These are phyloP conservation scores for Drosophila mulleri DNA, from an alignment of 2,888 invertebrate genomes.

Conservation along the genomic window DNA sequence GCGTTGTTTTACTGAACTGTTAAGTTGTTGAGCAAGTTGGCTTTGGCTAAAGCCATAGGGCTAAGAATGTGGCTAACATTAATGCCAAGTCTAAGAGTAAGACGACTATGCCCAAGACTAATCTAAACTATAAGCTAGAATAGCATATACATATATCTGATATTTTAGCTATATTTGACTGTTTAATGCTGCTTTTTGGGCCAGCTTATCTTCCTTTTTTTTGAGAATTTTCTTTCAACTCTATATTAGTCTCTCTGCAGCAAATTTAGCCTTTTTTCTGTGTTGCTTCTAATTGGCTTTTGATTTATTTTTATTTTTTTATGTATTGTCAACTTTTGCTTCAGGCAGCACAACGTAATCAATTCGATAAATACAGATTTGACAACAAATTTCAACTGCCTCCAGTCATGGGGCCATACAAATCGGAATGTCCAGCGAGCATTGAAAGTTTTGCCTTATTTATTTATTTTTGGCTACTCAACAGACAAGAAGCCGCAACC, in stretches of 20 bases:
- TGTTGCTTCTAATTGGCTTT: constrained; percentile 1
- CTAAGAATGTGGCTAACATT: not conserved
- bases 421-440: constrained; percentile 2
- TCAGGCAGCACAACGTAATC: constrained; percentile 36
- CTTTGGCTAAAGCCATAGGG: too few species aligned
- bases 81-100: too few species aligned
- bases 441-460: not conserved
- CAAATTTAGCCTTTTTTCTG: not conserved
- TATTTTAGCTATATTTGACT: too few species aligned
- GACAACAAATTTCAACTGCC: constrained; percentile 36
- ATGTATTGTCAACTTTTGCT: constrained; percentile 6
- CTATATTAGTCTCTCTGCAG: not conserved
- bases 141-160: not conserved
- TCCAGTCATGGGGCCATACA: constrained; percentile 24
- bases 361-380: constrained; percentile 38
- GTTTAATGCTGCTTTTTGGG: not conserved
- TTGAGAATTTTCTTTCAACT: not conserved
- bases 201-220: not conserved
- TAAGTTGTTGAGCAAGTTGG: not conserved
- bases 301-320: not conserved
- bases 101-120: not conserved
- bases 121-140: not conserved
- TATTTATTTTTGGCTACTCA: constrained; percentile 19
- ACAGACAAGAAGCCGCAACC: constrained; percentile 7
- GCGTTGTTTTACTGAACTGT: not conserved